Base-by-base conservation (phyloP, 2,113 vertebrate species). In the Xenotilapia caudafasciata region DNA sequence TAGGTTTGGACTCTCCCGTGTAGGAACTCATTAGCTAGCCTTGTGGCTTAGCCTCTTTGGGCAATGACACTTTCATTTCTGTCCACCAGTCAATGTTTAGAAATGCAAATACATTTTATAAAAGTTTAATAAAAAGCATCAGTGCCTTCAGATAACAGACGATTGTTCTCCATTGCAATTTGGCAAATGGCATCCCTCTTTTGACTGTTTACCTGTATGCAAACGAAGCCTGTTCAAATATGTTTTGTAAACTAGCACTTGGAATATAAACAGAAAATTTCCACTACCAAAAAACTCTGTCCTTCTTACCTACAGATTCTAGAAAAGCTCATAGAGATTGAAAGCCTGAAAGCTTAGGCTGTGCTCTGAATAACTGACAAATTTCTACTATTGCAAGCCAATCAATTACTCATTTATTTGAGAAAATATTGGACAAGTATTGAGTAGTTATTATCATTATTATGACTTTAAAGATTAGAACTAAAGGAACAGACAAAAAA, bases 1-100 rank as follows among this genome's bases (percentile, higher is more conserved):
- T 49, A 49, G 26, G 26, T 31, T 31, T 31, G 0, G 14, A 75
- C 4, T 75, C 40, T 3, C 38, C 23, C 0, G 1, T 49, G 21
- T 31, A 12, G 42, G 70, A 49, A 77, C 0, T 19, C 23, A n/a
- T 77, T 19, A 51, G 26, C 45, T 51, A 77, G 10, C 45, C 45
- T 51, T n/a, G 26, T 9, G 17, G 73, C 45, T 49, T 49, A 51
- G 15, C 42, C 3, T 77, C 45, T 51, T 49, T 33, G 45, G 40
- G 0, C 42, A 28, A 31, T 28, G 68, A 77, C 9, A 77, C 17
- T 49, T 77, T 47, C 15, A 31, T 77, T 77, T 77, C 45, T 51
- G 26, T 49, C 73, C 45, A 51, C 10, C 45, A 77, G 73, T 33
- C 45, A 33, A n/a, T 51, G 26, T 77, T 77, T 51, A 51, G 15